Percentiles rank a stretch among this genome's conserved stretches.
Evolutionary conservation across 2,113 vertebrate species (phyloP).

Genomic region (Syngnathus typhle): DNA sequence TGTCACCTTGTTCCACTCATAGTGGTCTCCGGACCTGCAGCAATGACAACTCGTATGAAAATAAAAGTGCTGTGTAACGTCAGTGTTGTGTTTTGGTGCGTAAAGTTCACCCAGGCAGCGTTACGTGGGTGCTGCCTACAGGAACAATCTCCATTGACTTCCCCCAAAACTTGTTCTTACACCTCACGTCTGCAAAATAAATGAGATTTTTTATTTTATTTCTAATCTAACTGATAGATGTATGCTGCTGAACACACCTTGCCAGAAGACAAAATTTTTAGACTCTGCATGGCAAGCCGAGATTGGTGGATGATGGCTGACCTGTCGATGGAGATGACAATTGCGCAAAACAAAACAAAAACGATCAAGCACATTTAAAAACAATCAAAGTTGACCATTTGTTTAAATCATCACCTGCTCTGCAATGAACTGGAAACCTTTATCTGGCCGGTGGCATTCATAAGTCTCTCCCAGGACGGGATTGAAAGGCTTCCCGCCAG

Average conservation of each 20-base stretch:
- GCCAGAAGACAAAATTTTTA: constrained; percentile 90
- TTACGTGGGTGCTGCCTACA: constrained; percentile 86
- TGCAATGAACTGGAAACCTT: constrained; percentile 86
- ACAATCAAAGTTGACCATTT: too few relatives aligned
- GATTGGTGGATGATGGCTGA: constrained; percentile 97
- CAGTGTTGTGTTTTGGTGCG: background rate
- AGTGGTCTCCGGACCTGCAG: constrained; percentile 82
- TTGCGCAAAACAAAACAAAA: too few relatives aligned
- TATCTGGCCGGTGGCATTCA: constrained; percentile 87
- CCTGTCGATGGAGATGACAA: constrained; percentile 64
- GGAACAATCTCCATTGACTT: constrained; percentile 99
- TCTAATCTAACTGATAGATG: too few relatives aligned
- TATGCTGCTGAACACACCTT: constrained; percentile 74
- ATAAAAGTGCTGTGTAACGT: background rate
- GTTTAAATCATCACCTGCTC: constrained; percentile 77
- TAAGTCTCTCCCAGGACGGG: constrained; percentile 94
- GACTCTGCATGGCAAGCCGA: constrained; percentile 95
- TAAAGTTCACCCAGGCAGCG: constrained; percentile 79
- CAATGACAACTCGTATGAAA: too few relatives aligned
- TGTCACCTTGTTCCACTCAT: constrained; percentile 97
- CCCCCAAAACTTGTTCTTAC: constrained; percentile 99
- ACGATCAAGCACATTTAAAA: background rate
- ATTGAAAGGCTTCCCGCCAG: constrained; percentile 96
- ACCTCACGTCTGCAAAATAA: constrained; percentile 83
- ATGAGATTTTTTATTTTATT: background rate